Percentiles rank a stretch among this genome's conserved stretches.
Conservation (phyloP, 2,113 vertebrate species). For the Hyla sarda region DNA sequence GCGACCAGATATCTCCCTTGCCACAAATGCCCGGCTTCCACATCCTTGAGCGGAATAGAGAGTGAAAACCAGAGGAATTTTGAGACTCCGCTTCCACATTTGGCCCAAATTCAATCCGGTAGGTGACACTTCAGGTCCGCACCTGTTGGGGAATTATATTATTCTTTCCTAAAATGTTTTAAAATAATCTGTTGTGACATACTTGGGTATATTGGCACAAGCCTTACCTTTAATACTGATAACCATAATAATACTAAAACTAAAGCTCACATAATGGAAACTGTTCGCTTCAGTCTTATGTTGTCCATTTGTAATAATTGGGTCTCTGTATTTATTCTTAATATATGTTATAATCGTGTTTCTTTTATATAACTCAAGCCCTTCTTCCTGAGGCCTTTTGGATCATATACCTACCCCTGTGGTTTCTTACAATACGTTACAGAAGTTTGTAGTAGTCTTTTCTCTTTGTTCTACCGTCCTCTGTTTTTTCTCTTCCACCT, state of each 20-base stretch:
- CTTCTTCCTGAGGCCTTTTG: not conserved
- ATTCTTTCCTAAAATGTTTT: not conserved
- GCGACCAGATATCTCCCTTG: too few species aligned
- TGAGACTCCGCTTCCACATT: too few species aligned
- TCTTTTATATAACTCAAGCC: not conserved
- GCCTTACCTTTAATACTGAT: too few species aligned
- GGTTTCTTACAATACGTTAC: not conserved
- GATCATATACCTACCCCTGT: not conserved
- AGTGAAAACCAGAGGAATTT: too few species aligned
- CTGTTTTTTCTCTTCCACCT: not conserved
- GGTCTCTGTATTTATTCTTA: not conserved
- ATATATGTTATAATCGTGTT: not conserved
- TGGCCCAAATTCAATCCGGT: too few species aligned
- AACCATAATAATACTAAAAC: not conserved
- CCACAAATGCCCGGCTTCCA: too few species aligned
- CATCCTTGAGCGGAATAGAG: too few species aligned
- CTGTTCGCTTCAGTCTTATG: not conserved
- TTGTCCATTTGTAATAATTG: not conserved
- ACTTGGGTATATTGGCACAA: too few species aligned
- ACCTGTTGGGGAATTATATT: too few species aligned
- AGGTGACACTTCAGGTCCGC: too few species aligned
- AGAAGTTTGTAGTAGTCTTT: not conserved
- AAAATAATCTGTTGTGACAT: not conserved
- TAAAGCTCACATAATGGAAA: not conserved
- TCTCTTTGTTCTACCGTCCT: not conserved